These are phyloP conservation scores for Colostygia pectinataria DNA, from an alignment of 2,888 invertebrate genomes.

Conservation along the genomic window DNA sequence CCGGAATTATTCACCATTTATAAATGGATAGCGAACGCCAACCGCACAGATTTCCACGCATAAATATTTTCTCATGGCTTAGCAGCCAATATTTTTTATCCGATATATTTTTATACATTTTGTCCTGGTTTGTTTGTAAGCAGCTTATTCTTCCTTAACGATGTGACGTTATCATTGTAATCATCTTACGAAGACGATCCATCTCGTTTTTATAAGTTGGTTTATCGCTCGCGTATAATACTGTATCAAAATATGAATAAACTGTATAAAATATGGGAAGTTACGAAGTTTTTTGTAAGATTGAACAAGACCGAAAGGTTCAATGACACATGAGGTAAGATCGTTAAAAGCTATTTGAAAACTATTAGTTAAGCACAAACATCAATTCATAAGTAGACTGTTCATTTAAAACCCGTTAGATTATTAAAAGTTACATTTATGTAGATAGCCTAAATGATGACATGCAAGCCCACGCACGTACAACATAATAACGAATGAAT, in stretches of 20 bases:
- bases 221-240: no score
- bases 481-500: neutral
- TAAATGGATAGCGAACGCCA: constrained; percentile 70
- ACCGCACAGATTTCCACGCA: constrained; percentile 63
- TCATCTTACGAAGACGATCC: constrained; percentile 4
- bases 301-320: constrained; percentile 22
- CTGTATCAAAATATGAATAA: no score
- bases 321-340: constrained; percentile 15
- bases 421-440: neutral
- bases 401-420: constrained; percentile 18
- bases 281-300: no score
- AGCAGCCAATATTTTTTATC: constrained; percentile 44
- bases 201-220: neutral
- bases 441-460: neutral
- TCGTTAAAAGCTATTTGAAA: constrained; percentile 19
- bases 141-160: constrained; percentile 23
- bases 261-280: no score
- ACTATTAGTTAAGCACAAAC: constrained; percentile 22
- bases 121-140: constrained; percentile 23
- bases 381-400: constrained; percentile 9
- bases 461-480: neutral
- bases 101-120: constrained; percentile 28
- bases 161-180: constrained; percentile 12
- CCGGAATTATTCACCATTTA: constrained; percentile 71
- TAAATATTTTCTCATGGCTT: constrained; percentile 52